A percentile compares a stretch with the other conserved stretches of the same genome.
Conservation (phyloP, 2,888 invertebrate genomes). For the Autographa pulchrina region DNA sequence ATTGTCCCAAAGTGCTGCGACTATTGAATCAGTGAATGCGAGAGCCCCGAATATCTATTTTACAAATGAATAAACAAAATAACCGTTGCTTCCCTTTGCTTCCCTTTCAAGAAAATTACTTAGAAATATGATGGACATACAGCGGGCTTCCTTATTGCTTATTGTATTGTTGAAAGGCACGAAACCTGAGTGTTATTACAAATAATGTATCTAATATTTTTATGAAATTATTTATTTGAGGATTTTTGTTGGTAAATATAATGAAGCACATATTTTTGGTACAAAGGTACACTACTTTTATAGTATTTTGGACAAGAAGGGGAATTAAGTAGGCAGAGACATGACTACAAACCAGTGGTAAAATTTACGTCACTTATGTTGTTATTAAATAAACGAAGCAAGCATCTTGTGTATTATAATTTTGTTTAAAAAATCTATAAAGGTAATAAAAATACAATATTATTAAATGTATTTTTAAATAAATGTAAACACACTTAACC, state of each 20-base stretch:
- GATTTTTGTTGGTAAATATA: neutral
- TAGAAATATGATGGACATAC: slow-evolving; percentile 60
- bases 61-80: slow-evolving; percentile 71
- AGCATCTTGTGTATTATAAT: too few relatives aligned
- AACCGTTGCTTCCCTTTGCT: slow-evolving; percentile 65
- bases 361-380: too few relatives aligned
- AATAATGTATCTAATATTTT: neutral
- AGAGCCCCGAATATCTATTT: slow-evolving; percentile 66
- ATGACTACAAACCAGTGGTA: too few relatives aligned
- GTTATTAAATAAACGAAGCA: too few relatives aligned
- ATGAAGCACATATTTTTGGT: neutral
- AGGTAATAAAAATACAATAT: neutral
- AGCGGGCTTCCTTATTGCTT: slow-evolving; percentile 38
- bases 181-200: neutral
- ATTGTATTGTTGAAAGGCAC: neutral
- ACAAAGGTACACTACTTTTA: too few relatives aligned
- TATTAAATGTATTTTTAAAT: slow-evolving; percentile 2
- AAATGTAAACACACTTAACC: slow-evolving; percentile 9
- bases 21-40: slow-evolving; percentile 39
- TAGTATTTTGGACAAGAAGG: too few relatives aligned
- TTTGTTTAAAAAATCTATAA: neutral
- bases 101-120: slow-evolving; percentile 70
- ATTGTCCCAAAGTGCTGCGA: slow-evolving; percentile 48
- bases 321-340: too few relatives aligned
- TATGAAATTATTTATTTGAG: neutral